These are phyloP conservation scores for Conchocele bisecta DNA, from an alignment of 2,888 invertebrate genomes.

Conservation along the genomic window DNA sequence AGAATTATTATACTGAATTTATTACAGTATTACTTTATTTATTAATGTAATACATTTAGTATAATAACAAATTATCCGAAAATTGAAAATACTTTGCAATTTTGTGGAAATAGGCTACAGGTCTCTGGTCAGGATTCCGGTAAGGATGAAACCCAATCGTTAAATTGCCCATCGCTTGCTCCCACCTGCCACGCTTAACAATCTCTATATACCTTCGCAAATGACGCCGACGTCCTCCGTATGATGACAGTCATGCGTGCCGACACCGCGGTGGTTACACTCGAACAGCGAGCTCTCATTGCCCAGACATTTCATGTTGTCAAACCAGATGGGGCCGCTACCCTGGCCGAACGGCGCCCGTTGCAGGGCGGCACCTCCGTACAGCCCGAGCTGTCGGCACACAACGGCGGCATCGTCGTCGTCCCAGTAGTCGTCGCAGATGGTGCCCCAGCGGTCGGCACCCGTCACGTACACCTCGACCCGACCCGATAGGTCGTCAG, in stretches of 20 bases:
- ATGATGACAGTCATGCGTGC: constrained; percentile 72
- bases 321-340: constrained; percentile 74
- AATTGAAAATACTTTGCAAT: too few relatives aligned
- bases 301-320: constrained; percentile 68
- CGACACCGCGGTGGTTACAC: constrained; percentile 65
- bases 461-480: constrained; percentile 85
- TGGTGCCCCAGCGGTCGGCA: constrained; percentile 70
- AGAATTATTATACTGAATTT: too few relatives aligned
- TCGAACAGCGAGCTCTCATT: constrained; percentile 63
- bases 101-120: too few relatives aligned
- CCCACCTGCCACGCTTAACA: too few relatives aligned
- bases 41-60: too few relatives aligned
- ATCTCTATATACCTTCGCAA: constrained; percentile 67
- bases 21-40: too few relatives aligned
- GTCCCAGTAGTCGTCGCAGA: constrained; percentile 73
- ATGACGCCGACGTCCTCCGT: constrained; percentile 70
- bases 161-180: too few relatives aligned
- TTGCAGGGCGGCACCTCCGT: constrained; percentile 60
- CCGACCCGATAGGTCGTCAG: constrained; percentile 86
- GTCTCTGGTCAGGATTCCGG: too few relatives aligned
- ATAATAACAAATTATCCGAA: too few relatives aligned
- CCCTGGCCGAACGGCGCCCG: constrained; percentile 60
- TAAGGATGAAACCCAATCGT: too few relatives aligned
- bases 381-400: constrained; percentile 64
- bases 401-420: constrained; percentile 65